Conservation (phyloP, 2,888 invertebrate species). For the Dryocosmus kuriphilus region DNA sequence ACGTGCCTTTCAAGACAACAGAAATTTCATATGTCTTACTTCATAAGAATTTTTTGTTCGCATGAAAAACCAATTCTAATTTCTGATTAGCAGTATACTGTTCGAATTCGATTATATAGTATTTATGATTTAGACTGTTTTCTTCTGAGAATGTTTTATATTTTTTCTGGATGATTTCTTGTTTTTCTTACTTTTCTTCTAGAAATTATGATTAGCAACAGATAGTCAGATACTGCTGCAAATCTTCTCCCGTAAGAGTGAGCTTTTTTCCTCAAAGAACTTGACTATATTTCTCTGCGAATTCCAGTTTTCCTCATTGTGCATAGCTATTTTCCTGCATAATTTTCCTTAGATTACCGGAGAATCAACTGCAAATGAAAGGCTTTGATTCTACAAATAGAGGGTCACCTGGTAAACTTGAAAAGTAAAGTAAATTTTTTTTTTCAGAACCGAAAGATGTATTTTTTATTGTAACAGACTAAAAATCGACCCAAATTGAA, state of each 20-base stretch:
- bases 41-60: background rate
- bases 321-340: background rate
- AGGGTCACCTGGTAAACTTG: background rate
- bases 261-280: background rate
- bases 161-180: background rate
- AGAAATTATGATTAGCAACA: background rate
- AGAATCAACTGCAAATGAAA: background rate
- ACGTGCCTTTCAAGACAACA: background rate
- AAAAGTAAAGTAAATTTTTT: background rate
- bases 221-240: background rate
- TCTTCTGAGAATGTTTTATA: background rate
- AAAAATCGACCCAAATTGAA: slow-evolving; percentile 44
- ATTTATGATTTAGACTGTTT: background rate
- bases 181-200: background rate
- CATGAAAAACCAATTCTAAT: background rate
- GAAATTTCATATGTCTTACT: background rate
- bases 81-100: background rate
- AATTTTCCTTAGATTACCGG: background rate
- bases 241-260: background rate
- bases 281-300: background rate
- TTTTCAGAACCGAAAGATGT: background rate
- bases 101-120: background rate
- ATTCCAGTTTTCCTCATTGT: background rate
- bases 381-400: slow-evolving; percentile 8
- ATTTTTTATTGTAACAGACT: background rate